Percentiles rank a stretch among this genome's conserved stretches.
Conservation (phyloP, 2,113 vertebrate species). For the Brachypodius melanocephalos region DNA sequence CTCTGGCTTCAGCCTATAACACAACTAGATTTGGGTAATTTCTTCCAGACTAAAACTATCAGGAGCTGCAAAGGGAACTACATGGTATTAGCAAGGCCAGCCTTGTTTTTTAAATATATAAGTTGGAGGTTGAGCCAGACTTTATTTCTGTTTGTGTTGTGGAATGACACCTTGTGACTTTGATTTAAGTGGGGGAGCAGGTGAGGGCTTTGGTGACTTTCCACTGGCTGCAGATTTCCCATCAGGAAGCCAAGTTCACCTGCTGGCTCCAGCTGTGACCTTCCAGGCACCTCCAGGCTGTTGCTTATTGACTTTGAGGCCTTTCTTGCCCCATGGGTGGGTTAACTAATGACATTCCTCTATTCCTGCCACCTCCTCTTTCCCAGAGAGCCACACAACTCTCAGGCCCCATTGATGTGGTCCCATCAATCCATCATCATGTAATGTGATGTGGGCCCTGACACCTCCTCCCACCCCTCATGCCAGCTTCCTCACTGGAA, state of each 20-base stretch:
- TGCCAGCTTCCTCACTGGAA: neutral
- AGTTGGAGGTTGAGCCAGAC: neutral
- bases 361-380: neutral
- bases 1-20: neutral
- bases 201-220: neutral
- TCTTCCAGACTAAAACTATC: neutral
- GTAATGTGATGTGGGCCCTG: neutral
- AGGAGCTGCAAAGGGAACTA: neutral
- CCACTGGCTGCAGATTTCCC: neutral
- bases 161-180: neutral
- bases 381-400: neutral
- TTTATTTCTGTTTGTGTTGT: neutral
- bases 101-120: neutral
- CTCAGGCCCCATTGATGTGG: neutral
- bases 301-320: neutral
- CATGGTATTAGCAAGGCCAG: neutral
- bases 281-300: neutral
- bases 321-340: neutral
- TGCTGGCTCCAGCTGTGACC: neutral
- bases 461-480: neutral
- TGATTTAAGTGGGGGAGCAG: neutral
- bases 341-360: neutral
- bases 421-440: slow-evolving; percentile 39
- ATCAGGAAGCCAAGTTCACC: neutral
- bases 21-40: neutral